Conservation (phyloP, 2,113 vertebrate species). For the Gadus macrocephalus region DNA sequence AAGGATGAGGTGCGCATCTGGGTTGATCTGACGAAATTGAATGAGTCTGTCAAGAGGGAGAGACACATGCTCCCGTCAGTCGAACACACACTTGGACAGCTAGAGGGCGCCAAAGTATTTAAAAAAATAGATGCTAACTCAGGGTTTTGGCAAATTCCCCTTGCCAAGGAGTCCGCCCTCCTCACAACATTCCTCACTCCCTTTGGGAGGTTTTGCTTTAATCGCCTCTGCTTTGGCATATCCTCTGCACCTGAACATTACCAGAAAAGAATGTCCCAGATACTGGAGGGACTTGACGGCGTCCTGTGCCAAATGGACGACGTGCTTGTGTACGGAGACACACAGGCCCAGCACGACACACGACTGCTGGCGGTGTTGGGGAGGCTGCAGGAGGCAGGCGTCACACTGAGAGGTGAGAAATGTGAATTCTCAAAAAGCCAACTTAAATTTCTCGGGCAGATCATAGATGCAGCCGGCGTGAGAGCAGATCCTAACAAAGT, state of each 20-base stretch:
- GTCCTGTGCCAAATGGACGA: conserved; percentile 18
- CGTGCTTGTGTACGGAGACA: conserved; percentile 7
- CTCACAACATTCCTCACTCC: conserved; percentile 24
- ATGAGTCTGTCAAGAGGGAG: conserved; percentile 14
- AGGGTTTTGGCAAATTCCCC: conserved; percentile 24
- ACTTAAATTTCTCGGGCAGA: conserved; percentile 8
- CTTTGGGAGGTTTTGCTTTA: conserved; percentile 24
- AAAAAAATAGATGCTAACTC: conserved; percentile 17
- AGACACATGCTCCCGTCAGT: conserved; percentile 16
- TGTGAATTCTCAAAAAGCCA: conserved; percentile 9
- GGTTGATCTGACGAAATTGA: conserved; percentile 21
- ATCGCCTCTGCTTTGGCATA: conserved; percentile 24
- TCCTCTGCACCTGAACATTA: conserved; percentile 22
- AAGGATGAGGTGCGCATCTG: conserved; percentile 1
- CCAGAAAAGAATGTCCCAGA: conserved; percentile 5
- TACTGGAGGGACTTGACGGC: conserved; percentile 4
- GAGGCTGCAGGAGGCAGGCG: not conserved
- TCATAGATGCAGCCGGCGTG: conserved; percentile 1
- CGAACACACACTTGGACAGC: conserved; percentile 13
- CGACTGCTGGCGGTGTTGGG: not conserved
- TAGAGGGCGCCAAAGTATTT: conserved; percentile 15
- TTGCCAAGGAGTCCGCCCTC: not conserved
- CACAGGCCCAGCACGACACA: not conserved
- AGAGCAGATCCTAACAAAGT: conserved; percentile 20
- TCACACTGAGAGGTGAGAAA: conserved; percentile 18